Evolutionary conservation across 2,888 invertebrate genomes (phyloP), one percentile per base, ranked within the genome.

Genomic region (Dicycla oo): DNA sequence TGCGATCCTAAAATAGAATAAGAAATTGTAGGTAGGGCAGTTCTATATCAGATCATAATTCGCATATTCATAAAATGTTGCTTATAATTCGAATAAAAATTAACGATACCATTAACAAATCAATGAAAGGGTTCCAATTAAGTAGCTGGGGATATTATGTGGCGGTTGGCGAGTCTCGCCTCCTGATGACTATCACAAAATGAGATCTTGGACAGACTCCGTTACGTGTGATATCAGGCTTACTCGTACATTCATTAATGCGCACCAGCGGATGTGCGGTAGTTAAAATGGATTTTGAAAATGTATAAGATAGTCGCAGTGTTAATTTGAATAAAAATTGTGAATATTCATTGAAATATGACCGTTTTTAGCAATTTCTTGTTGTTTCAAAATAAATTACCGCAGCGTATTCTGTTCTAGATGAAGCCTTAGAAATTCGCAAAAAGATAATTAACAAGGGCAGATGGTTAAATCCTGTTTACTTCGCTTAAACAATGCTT

Each of bases 21-120:
- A 58, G 58, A 77, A 64, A 65, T 54, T 73, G 70, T 68, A 73
- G 64, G 80, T 61, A 69, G 62, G 53, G 40, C 57, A 70, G 67
- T 76, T 83, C 86, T 73, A 81, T 88, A 90, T 88, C 87, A 83
- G 91, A 91, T 91, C 77, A 82, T 83, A 88, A 86, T 89, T 87
- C 82, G 86, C 85, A 83, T 83, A 83, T 85, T 84, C 86, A 88
- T 88, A 89, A 87, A 86, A 86, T 88, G 89, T 90, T 88, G 86
- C 83, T 84, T 87, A 88, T 89, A 88, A 90, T 89, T 88, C 86
- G 90, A 89, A 91, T 93, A 90, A 91, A 92, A 86, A 78, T 81
- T 91, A 93, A 94, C 91, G 90, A 92, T 90, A 88, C 89, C 91
- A 93, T 93, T 93, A 93, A 94, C 93, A 93, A 94, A 94, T 94